Evolutionary conservation across 2,113 vertebrate genomes (phyloP), one percentile per base, ranked within the genome.

Genomic region (Nycticebus coucang): DNA sequence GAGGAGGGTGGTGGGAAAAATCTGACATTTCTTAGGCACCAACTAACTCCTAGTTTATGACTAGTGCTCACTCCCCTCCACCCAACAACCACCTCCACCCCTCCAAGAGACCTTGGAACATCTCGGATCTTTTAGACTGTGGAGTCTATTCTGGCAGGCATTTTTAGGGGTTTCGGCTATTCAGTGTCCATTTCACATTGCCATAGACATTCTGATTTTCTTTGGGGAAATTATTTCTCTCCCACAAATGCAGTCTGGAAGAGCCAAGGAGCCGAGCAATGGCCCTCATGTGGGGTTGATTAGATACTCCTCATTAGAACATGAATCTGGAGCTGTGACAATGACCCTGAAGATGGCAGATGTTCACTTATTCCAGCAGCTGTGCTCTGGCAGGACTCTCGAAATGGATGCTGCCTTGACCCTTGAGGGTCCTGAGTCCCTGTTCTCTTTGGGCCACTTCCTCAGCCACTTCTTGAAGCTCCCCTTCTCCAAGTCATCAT

Each of bases 211-310:
- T 37, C 22, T 74, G 24, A 60, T 75, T 78, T 74, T n/a, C 74
- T 72, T 83, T 45, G 8, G 37, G 17, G n/a, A 89, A 60, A 74
- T 3, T 2, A 37, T 24, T 60, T 74, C 84, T 82, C 21, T 93
- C 45, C 37, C 30, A 41, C 0, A 9, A 50, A 37, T 8, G 5
- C 1, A 45, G 68, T 35, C 37, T n/a, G 83, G 30, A 17, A 30
- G 0, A 85, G 74, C 72, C 79, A n/a, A 17, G 68, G 64, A 89
- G 69, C 15, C 55, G 64, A 60, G 7, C 18, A 4, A 30, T 0
- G 19, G 6, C 30, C 30, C 4, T 24, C 10, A 2, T 30, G 26
- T 9, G 26, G n/a, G 26, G 14, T 2, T 59, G 18, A 0, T 45
- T 4, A 60, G 37, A 7, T 35, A 1, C 17, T 78, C 53, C 12